Evolutionary conservation across 2,797 vertebrate species (phyloP), one percentile per base, ranked within the genome.

Genomic region (Liparis tanakae): DNA sequence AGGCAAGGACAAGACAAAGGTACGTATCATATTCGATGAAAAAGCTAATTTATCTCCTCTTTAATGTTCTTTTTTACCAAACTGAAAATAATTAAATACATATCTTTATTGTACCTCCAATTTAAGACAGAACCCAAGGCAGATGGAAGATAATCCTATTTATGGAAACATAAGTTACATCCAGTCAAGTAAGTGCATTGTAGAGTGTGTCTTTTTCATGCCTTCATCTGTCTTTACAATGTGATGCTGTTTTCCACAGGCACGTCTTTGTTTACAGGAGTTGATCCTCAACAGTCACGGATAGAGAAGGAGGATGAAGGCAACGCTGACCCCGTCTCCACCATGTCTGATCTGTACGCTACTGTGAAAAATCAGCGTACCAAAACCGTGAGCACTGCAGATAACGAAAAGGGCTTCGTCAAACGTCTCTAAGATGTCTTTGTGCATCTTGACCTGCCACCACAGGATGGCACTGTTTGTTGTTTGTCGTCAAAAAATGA

Each of bases 131-230:
- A 79, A 72, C 55, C 14, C 25, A n/a, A 88, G 78, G 22, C 90
- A 92, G 39, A 94, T 94, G 93, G 91, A 94, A 63, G 94, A 94
- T 0, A 94, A 93, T 68, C 94, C 94, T 33, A 94, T 95, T 66
- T 95, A 95, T 85, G 94, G 94, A 78, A 95, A 95, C 71, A 9
- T 95, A 72, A 82, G 2, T 66, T 91, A 74, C 80, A 60, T 15
- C 33, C 70, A 86, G 41, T 58, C 81, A 62, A 77, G 94, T 94
- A 67, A 80, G 89, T 67, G 22, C 0, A 36, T 41, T 25, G 10
- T 20, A 25, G 37, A 20, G 30, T 56, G 34, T 51, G 18, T 57
- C 6, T 33, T 7, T 62, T 30, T 66, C n/a, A 0, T 44, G n/a
- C 12, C 5, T 74, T 65, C 37, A 15, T 51, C 36, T 76, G 17